A percentile compares a stretch with the other conserved stretches of the same genome.
Conservation (phyloP, 2,113 vertebrate genomes). For the Danionella cerebrum region DNA sequence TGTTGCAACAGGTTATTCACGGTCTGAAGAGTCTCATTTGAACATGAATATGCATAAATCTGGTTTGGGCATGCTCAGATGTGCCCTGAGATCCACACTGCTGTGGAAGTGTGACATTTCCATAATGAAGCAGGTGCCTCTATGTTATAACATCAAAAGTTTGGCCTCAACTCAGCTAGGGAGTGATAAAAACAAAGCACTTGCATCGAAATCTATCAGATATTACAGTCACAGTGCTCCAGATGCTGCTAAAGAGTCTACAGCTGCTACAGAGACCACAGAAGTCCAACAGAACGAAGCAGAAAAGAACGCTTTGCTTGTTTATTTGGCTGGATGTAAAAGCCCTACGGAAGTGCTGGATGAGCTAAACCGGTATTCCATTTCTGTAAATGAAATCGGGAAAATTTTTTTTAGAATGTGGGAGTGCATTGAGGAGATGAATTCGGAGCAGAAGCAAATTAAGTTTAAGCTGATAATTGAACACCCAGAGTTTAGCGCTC, state of each 20-base stretch:
- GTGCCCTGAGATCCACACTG: slow-evolving; percentile 18
- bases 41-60: slow-evolving; percentile 42
- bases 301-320: not conserved
- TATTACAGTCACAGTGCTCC: slow-evolving; percentile 34
- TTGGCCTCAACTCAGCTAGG: not conserved
- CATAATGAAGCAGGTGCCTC: not conserved
- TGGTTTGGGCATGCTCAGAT: slow-evolving; percentile 38
- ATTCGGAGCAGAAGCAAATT: slow-evolving; percentile 60
- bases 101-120: slow-evolving; percentile 24
- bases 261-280: not conserved
- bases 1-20: not conserved
- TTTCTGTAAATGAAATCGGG: slow-evolving; percentile 50
- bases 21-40: not conserved
- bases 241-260: not conserved
- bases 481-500: slow-evolving; percentile 63
- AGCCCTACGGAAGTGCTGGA: slow-evolving; percentile 79
- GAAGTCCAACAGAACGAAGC: rapidly evolving
- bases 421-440: slow-evolving; percentile 64
- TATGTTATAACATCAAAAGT: not conserved
- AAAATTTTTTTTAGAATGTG: slow-evolving; percentile 65
- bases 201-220: not conserved
- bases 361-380: slow-evolving; percentile 29
- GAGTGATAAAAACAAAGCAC: not conserved
- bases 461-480: slow-evolving; percentile 76
- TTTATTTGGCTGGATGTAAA: slow-evolving; percentile 51